A percentile compares a stretch with the other conserved stretches of the same genome.
Conservation (phyloP, 2,888 invertebrate species). For the Pollenia labialis region DNA sequence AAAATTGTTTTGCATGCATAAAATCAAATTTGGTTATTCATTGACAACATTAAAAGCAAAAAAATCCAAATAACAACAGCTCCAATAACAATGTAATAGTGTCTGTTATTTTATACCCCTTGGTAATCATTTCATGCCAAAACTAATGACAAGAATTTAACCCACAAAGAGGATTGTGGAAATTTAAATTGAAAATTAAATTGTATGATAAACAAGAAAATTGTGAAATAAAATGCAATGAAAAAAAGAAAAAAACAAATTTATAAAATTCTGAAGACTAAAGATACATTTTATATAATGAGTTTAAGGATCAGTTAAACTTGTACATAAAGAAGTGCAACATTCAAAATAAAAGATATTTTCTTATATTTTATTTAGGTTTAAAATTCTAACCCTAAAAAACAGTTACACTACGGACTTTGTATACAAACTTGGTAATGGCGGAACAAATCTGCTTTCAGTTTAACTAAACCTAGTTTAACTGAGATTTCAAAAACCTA, state of each 20-base stretch:
- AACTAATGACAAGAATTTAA: slow-evolving; percentile 34
- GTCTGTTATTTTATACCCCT: slow-evolving; percentile 22
- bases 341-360: too few species aligned
- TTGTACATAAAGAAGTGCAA: too few species aligned
- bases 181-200: slow-evolving; percentile 38
- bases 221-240: neutral
- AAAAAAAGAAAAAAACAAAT: neutral
- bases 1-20: slow-evolving; percentile 60
- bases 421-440: too few species aligned
- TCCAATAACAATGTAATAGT: slow-evolving; percentile 10
- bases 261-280: neutral
- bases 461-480: too few species aligned
- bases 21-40: slow-evolving; percentile 64
- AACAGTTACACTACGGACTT: too few species aligned
- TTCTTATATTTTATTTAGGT: too few species aligned
- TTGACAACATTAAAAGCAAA: slow-evolving; percentile 20
- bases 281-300: neutral
- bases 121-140: slow-evolving; percentile 40
- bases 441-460: too few species aligned
- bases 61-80: slow-evolving; percentile 1
- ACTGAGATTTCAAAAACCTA: too few species aligned
- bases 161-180: slow-evolving; percentile 12
- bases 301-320: too few species aligned
- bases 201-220: slow-evolving; percentile 18
- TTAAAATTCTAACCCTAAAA: too few species aligned